Evolutionary conservation across 1,140 invertebrate genomes (phyloP), one percentile per base, ranked within the genome.

Genomic region (Pogonognathellus flavescens): DNA sequence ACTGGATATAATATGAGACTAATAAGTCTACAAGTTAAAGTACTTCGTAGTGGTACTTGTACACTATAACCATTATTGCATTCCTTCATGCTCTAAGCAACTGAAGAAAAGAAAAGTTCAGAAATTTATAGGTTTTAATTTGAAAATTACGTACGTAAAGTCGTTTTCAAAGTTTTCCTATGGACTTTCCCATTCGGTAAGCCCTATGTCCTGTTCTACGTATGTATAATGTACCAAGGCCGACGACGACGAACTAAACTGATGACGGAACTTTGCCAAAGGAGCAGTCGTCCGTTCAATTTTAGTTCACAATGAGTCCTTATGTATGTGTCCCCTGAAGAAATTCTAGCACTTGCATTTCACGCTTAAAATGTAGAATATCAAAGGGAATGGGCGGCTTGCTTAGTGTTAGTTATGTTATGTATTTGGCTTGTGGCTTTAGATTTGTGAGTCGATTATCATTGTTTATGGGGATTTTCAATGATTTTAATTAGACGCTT

Each of bases 81-180:
- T 76, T 76, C 70, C 70, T 49, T n/a, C 16, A 76, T 76, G 70
- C 70, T n/a, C 16, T n/a, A 31, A 76, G 70, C 70, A 18, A 76
- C 16, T 81, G 49, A 81, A 57, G 55, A 81, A 81, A 81, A 81
- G 52, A 81, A 81, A 81, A 81, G 52, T 82, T 82, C 31, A 60
- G n/a, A 62, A 82, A 82, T 82, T 82, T 82, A 82, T 82, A 59
- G 81, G 81, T 82, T 82, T 82, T 82, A 82, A 82, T 82, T 82
- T 82, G 55, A 49, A 62, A 82, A 82, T 82, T 82, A 60, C 55
- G 22, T 59, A 82, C 55, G 57, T 20, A 81, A 53, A 81, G 50
- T 59, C 53, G 50, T 81, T 81, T 59, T 55, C 18, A 81, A 81
- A 81, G 80, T 81, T 81, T 76, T 50, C 70, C 41, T 50, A 76